phyloP scores from a whole-genome alignment of 2,113 vertebrate genomes.

The Clarias macrocephalus region DNA sequence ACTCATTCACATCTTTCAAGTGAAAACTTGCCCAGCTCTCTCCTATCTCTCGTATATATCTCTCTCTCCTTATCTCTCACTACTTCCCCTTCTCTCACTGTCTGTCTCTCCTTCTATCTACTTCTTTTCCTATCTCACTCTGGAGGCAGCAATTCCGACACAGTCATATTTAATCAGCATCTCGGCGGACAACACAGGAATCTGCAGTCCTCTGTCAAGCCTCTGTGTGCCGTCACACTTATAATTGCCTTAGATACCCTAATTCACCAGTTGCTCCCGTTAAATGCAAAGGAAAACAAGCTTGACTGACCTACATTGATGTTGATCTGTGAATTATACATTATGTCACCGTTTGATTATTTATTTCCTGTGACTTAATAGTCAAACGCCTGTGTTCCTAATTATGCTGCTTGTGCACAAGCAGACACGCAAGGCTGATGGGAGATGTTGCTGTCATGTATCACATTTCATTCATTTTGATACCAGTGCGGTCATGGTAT shows the following conservation, averaged over 20 bases:
- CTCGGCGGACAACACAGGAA: constrained; percentile 63
- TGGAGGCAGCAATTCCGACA: constrained; percentile 56
- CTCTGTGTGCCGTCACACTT: constrained; percentile 59
- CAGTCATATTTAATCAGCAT: constrained; percentile 74
- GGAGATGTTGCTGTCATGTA: constrained; percentile 53
- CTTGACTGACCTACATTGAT: constrained; percentile 57
- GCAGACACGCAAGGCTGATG: constrained; percentile 29
- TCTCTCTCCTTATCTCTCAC: not conserved
- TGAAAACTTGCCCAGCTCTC: constrained; percentile 65
- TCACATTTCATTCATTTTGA: constrained; percentile 61
- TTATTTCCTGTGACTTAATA: constrained; percentile 52
- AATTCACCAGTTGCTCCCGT: constrained; percentile 55
- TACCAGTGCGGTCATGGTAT: constrained; percentile 41
- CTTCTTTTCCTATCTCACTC: constrained; percentile 14
- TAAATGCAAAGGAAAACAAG: constrained; percentile 52
- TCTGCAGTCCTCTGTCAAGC: constrained; percentile 49
- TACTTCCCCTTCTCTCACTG: not conserved
- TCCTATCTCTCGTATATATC: constrained; percentile 41
- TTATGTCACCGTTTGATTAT: constrained; percentile 56
- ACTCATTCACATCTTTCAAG: constrained; percentile 63
- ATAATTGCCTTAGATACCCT: constrained; percentile 63
- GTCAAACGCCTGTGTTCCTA: constrained; percentile 44
- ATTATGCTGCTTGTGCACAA: constrained; percentile 43
- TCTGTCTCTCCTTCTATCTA: constrained; percentile 4
- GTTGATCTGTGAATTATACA: constrained; percentile 60